Conservation (phyloP, 2,888 invertebrate species). For the Acleris sparsana region DNA sequence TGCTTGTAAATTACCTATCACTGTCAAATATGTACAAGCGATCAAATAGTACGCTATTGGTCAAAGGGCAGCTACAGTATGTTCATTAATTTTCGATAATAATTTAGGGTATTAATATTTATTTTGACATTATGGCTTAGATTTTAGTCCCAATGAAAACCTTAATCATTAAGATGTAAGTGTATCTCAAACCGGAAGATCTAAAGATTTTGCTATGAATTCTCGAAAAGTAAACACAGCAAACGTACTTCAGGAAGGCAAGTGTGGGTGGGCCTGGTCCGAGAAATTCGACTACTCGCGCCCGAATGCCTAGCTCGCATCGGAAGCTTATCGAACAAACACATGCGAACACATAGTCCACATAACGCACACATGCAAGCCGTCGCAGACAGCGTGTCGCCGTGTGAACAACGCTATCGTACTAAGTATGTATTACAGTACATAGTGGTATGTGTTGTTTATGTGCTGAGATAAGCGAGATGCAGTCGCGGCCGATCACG, state of each 20-base stretch:
- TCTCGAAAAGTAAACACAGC: constrained; percentile 27
- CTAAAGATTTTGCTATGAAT: neutral
- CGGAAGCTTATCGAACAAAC: constrained; percentile 75
- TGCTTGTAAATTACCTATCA: constrained; percentile 9
- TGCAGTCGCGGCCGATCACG: constrained; percentile 47
- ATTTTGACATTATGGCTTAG: too few species aligned
- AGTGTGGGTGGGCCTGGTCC: constrained; percentile 66
- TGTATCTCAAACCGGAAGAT: neutral
- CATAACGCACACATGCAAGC: constrained; percentile 64
- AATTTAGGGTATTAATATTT: too few species aligned
- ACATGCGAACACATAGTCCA: constrained; percentile 30
- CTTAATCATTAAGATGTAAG: neutral
- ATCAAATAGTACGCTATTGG: neutral
- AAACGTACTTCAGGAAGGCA: constrained; percentile 42
- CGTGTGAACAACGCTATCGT: constrained; percentile 76
- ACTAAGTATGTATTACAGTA: constrained; percentile 68
- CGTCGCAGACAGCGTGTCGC: constrained; percentile 82
- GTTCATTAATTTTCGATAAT: too few species aligned
- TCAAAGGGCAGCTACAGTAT: too few species aligned
- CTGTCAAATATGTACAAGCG: neutral
- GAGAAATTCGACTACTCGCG: constrained; percentile 72
- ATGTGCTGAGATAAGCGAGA: constrained; percentile 63
- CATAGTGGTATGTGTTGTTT: constrained; percentile 71
- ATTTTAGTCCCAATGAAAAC: too few species aligned
- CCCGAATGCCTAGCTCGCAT: constrained; percentile 75